Evolutionary conservation across 2,888 invertebrate genomes (phyloP).

Genomic region (Synergus japonicus): DNA sequence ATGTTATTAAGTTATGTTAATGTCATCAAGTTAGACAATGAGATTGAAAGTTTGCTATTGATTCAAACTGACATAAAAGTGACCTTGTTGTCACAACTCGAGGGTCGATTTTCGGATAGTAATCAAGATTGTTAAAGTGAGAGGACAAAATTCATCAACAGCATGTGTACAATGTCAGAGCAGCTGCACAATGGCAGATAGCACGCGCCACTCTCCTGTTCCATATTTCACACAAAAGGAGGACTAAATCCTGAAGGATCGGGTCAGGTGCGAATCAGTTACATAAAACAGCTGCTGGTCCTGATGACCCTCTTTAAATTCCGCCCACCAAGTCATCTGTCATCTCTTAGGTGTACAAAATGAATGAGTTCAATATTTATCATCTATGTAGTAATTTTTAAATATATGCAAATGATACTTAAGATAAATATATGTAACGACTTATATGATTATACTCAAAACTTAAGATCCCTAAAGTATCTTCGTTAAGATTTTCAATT

Average conservation of each 20-base stretch:
- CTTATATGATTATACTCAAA: too few species aligned
- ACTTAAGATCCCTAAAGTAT: neutral
- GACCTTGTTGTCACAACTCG: neutral
- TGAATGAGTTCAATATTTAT: neutral
- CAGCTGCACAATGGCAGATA: conserved; percentile 30
- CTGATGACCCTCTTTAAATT: neutral
- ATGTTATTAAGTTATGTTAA: neutral
- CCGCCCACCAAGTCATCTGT: neutral
- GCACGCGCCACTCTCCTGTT: neutral
- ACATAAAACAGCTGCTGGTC: conserved; percentile 26
- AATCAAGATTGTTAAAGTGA: conserved; percentile 5
- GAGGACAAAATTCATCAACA: conserved; percentile 25
- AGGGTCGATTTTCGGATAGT: neutral
- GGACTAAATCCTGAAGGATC: neutral
- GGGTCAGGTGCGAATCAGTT: conserved; percentile 37
- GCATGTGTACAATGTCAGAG: conserved; percentile 13
- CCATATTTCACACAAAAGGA: conserved; percentile 2
- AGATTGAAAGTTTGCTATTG: neutral
- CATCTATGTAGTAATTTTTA: neutral
- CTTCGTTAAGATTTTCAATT: neutral
- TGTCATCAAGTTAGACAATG: neutral
- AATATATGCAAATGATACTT: neutral
- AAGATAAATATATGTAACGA: too few species aligned
- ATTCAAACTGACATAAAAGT: neutral
- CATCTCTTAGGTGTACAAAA: conserved; percentile 5